These are phyloP conservation scores for Acleris holmiana DNA, from an alignment of 2,888 invertebrate genomes.

Conservation along the genomic window DNA sequence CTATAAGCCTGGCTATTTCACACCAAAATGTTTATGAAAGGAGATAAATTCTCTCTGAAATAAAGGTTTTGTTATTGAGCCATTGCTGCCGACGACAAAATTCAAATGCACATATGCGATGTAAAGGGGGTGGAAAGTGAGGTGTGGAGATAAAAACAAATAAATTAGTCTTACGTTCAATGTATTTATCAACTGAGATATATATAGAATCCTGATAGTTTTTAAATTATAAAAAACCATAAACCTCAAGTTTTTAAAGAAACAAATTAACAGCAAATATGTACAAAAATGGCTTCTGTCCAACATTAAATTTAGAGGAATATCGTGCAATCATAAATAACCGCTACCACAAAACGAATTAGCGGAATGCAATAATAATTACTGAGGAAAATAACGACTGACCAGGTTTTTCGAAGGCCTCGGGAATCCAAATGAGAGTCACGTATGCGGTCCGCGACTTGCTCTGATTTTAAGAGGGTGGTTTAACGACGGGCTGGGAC, in stretches of 20 bases:
- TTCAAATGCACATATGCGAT: conserved; percentile 1
- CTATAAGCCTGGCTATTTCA: conserved; percentile 2
- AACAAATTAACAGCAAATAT: too few relatives aligned
- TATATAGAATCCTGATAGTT: too few relatives aligned
- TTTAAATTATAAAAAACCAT: too few relatives aligned
- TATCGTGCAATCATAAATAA: not conserved
- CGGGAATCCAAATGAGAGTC: conserved; percentile 39
- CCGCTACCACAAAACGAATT: conserved; percentile 2
- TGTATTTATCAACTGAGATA: too few relatives aligned
- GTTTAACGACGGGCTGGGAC: conserved; percentile 41
- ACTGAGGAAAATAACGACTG: conserved; percentile 10
- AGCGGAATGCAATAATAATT: conserved; percentile 24
- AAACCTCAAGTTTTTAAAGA: too few relatives aligned
- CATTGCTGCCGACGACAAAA: not conserved
- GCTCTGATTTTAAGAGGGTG: conserved; percentile 42
- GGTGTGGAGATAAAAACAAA: not conserved
- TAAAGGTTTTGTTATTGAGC: conserved; percentile 3
- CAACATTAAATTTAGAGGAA: too few relatives aligned
- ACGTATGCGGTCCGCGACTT: conserved; percentile 44
- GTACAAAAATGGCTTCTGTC: too few relatives aligned
- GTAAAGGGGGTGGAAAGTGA: not conserved
- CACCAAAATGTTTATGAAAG: conserved; percentile 11
- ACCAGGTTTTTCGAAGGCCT: conserved; percentile 1
- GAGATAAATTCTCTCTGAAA: conserved; percentile 8
- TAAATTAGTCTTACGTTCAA: too few relatives aligned